A percentile compares a stretch with the other conserved stretches of the same genome.
Evolutionary conservation across 2,888 invertebrate species (phyloP).

Genomic region (Epinotia nisella): DNA sequence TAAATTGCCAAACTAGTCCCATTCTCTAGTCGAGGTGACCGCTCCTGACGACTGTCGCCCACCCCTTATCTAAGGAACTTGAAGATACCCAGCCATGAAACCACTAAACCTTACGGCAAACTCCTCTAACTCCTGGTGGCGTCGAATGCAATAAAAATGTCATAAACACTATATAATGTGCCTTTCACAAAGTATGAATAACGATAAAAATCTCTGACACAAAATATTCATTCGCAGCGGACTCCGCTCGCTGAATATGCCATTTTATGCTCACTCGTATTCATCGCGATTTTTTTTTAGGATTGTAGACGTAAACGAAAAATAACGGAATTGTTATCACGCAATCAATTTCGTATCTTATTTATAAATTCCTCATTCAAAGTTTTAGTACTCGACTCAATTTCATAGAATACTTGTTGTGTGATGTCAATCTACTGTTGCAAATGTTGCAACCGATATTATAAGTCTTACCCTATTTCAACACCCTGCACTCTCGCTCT

Average conservation of each 20-base stretch:
- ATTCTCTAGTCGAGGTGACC: constrained; percentile 30
- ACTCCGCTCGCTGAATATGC: constrained; percentile 34
- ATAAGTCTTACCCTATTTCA: neutral
- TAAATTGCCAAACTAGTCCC: constrained; percentile 64
- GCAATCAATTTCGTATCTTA: neutral
- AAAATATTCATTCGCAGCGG: constrained; percentile 41
- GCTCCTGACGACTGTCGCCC: constrained; percentile 16
- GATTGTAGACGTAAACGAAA: constrained; percentile 9
- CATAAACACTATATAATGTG: constrained; percentile 47
- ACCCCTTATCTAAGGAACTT: constrained; percentile 24
- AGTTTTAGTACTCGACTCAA: neutral
- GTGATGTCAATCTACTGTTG: neutral
- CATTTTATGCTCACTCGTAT: constrained; percentile 35
- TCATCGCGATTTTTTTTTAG: constrained; percentile 14
- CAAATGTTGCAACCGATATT: neutral
- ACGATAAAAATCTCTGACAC: constrained; percentile 41
- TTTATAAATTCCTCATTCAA: neutral
- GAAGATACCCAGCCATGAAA: constrained; percentile 28
- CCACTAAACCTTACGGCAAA: constrained; percentile 39
- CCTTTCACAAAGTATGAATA: constrained; percentile 41
- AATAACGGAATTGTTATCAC: constrained; percentile 5
- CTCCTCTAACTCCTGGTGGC: constrained; percentile 11
- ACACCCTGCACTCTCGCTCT: neutral
- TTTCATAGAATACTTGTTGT: neutral
- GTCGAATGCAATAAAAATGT: constrained; percentile 47